phyloP scores from a whole-genome alignment of 2,888 invertebrate species.

The Xestia ashworthii region DNA sequence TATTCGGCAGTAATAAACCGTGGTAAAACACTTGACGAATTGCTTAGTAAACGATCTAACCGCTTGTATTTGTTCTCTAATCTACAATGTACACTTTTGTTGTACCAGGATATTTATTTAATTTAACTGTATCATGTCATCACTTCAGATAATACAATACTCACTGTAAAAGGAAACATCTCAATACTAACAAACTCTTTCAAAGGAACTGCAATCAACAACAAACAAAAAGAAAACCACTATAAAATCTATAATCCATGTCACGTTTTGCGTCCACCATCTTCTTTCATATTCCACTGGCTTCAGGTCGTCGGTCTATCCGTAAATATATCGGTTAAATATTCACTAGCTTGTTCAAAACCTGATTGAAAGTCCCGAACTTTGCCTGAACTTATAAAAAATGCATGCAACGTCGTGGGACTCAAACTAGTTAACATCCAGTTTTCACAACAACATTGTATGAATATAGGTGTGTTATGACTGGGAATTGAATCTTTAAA shows the following conservation, averaged over 20 bases:
- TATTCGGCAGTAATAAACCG: too few species aligned
- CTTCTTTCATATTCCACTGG: conserved; percentile 28
- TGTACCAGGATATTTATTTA: background rate
- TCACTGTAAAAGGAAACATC: background rate
- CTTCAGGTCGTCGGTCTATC: conserved; percentile 41
- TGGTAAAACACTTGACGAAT: too few species aligned
- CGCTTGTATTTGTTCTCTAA: background rate
- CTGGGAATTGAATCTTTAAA: conserved; percentile 20
- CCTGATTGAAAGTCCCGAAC: conserved; percentile 64
- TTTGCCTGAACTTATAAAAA: conserved; percentile 60
- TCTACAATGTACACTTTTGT: background rate
- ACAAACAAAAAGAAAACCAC: background rate
- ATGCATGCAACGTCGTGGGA: conserved; percentile 59
- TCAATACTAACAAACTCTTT: background rate
- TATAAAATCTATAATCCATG: conserved; percentile 10
- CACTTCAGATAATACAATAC: background rate
- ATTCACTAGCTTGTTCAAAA: conserved; percentile 60
- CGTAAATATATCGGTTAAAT: conserved; percentile 58
- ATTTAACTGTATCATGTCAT: background rate
- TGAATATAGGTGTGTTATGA: conserved; percentile 19
- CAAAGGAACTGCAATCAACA: too few species aligned
- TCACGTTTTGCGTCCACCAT: background rate
- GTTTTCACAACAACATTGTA: conserved; percentile 50
- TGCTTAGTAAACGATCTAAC: too few species aligned
- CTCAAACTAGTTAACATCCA: conserved; percentile 59